These are phyloP conservation scores for Zootermopsis nevadensis DNA, from an alignment of 2,888 invertebrate genomes.

Conservation along the genomic window DNA sequence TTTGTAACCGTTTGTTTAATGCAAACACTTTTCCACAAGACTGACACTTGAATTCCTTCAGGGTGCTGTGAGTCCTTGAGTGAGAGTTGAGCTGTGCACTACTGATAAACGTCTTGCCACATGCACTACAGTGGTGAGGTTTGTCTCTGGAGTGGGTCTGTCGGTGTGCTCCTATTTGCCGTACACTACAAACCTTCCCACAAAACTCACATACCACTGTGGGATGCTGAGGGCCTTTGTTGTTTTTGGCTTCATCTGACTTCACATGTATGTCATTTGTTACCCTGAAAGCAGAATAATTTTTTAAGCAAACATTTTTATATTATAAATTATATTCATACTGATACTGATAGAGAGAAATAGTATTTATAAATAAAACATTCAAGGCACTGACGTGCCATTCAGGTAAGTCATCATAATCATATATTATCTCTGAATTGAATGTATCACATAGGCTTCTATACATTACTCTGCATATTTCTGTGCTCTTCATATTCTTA, in stretches of 20 bases:
- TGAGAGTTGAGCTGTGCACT: conserved; percentile 65
- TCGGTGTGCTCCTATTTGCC: conserved; percentile 17
- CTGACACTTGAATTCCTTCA: conserved; percentile 32
- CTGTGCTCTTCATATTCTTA: too few species aligned
- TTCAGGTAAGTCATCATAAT: too few species aligned
- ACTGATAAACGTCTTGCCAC: conserved; percentile 58
- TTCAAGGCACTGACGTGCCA: too few species aligned
- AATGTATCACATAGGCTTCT: too few species aligned
- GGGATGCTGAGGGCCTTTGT: neutral
- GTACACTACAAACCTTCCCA: neutral
- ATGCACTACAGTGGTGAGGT: conserved; percentile 52
- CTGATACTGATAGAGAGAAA: too few species aligned
- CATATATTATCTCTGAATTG: too few species aligned
- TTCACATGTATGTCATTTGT: neutral
- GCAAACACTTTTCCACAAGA: conserved; percentile 45
- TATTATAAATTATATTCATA: too few species aligned
- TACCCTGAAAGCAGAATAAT: neutral
- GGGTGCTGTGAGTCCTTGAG: conserved; percentile 57
- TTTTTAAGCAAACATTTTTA: neutral
- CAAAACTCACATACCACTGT: conserved; percentile 11
- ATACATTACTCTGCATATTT: too few species aligned
- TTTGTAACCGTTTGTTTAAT: conserved; percentile 55
- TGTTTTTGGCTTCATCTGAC: neutral
- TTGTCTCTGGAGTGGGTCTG: conserved; percentile 24
- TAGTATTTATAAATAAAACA: too few species aligned